Evolutionary conservation across 2,113 vertebrate species (phyloP).

Genomic region (Forbesichthys agassizii): DNA sequence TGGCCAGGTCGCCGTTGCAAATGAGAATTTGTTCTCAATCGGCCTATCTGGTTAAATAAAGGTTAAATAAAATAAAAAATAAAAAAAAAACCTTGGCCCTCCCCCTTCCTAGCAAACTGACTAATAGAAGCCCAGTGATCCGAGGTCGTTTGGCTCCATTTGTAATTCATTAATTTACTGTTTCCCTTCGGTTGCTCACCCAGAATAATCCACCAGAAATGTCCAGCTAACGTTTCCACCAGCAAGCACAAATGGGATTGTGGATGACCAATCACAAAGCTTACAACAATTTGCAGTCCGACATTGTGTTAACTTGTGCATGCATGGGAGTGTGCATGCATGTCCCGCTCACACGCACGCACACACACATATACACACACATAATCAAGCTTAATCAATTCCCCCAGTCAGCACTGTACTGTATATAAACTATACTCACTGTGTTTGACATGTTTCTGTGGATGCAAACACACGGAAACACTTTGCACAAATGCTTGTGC

Average conservation of each 20-base stretch:
- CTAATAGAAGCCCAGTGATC: conserved; percentile 54
- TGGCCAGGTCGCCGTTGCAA: too few species aligned
- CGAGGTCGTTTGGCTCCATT: conserved; percentile 52
- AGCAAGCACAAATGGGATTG: conserved; percentile 65
- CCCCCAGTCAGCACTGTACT: not conserved
- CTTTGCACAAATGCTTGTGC: too few species aligned
- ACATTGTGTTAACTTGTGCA: conserved; percentile 32
- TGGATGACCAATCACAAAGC: conserved; percentile 67
- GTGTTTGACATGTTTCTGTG: too few species aligned
- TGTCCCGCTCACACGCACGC: not conserved
- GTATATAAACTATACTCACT: too few species aligned
- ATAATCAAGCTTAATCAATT: conserved; percentile 8
- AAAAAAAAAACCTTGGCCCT: not conserved
- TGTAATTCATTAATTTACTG: conserved; percentile 70
- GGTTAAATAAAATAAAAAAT: too few species aligned
- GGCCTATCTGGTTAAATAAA: too few species aligned
- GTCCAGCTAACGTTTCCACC: conserved; percentile 67
- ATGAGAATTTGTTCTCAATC: too few species aligned
- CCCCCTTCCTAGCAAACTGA: conserved; percentile 1
- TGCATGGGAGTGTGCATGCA: conserved; percentile 16
- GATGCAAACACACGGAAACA: too few species aligned
- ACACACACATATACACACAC: not conserved
- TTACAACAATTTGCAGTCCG: conserved; percentile 36
- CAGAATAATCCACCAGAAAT: conserved; percentile 69
- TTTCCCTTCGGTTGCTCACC: conserved; percentile 64